phyloP scores from a whole-genome alignment of 2,113 vertebrate genomes.

The Colaptes auratus region DNA sequence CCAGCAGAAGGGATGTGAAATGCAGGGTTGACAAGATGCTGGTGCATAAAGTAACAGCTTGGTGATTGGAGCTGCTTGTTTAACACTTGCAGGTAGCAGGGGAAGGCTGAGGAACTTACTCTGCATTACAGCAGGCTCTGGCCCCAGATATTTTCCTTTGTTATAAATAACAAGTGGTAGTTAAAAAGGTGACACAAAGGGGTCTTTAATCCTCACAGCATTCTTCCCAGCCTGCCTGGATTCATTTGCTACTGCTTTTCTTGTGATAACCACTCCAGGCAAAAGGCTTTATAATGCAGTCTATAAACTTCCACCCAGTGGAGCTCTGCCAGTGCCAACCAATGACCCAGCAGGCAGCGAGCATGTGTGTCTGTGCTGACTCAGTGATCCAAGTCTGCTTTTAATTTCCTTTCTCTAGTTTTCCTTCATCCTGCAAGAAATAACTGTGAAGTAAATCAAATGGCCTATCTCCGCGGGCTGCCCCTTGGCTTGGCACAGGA shows the following conservation, averaged over 20 bases:
- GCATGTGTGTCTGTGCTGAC: conserved; percentile 28
- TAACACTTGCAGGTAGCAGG: background rate
- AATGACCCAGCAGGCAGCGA: conserved; percentile 7
- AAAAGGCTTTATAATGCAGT: background rate
- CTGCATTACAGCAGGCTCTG: background rate
- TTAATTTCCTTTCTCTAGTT: conserved; percentile 58
- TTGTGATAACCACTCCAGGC: background rate
- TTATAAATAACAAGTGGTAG: background rate
- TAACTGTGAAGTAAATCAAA: conserved; percentile 62
- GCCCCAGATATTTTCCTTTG: background rate
- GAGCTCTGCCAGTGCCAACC: conserved; percentile 27
- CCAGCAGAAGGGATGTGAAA: background rate
- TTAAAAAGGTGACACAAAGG: background rate
- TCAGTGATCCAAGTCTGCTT: conserved; percentile 53
- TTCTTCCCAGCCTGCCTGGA: background rate
- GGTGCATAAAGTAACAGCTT: background rate
- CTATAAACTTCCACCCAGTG: background rate
- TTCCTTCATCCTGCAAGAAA: conserved; percentile 52
- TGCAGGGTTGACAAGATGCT: background rate
- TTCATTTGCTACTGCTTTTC: background rate
- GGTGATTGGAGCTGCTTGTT: background rate
- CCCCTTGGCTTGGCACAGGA: conserved; percentile 39
- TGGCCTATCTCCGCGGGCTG: conserved; percentile 40
- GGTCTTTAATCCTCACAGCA: background rate
- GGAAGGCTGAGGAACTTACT: background rate